Evolutionary conservation across 2,797 vertebrate species (phyloP).

Genomic region (Anguilla pacifica): DNA sequence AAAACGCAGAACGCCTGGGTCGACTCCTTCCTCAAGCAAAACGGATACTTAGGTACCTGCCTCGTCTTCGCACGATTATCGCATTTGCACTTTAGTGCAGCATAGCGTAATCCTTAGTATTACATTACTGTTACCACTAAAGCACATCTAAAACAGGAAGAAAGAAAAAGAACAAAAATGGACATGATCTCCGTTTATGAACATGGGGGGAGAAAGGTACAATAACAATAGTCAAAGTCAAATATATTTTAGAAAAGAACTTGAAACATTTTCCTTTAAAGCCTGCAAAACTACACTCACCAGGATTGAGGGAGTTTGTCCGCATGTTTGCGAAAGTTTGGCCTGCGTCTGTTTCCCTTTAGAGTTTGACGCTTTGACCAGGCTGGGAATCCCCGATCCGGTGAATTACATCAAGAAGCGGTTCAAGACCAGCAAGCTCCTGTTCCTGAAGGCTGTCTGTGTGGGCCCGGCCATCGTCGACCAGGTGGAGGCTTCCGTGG

Average conservation of each 20-base stretch:
- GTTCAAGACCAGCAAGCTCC: slow-evolving; percentile 81
- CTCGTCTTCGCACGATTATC: not conserved
- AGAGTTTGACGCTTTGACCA: slow-evolving; percentile 90
- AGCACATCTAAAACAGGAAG: not conserved
- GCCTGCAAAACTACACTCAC: not conserved
- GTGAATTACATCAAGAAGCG: slow-evolving; percentile 87
- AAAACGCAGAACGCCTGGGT: slow-evolving; percentile 93
- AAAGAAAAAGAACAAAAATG: not conserved
- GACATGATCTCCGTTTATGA: not conserved
- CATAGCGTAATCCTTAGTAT: not conserved
- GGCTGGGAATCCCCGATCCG: slow-evolving; percentile 92
- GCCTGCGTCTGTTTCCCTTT: not conserved
- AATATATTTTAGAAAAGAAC: not conserved
- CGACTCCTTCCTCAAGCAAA: slow-evolving; percentile 94
- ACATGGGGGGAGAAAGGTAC: not conserved
- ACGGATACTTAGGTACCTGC: slow-evolving; percentile 88
- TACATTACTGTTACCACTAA: not conserved
- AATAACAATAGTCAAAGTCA: not conserved
- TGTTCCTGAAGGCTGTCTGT: slow-evolving; percentile 85
- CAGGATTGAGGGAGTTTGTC: not conserved
- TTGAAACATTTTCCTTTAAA: not conserved
- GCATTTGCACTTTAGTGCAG: not conserved
- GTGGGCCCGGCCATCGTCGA: slow-evolving; percentile 86
- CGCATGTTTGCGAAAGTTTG: not conserved
- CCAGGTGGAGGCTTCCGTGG: slow-evolving; percentile 92